These are phyloP conservation scores for Catonia carolina DNA, from an alignment of 2,888 invertebrate genomes.

Conservation along the genomic window DNA sequence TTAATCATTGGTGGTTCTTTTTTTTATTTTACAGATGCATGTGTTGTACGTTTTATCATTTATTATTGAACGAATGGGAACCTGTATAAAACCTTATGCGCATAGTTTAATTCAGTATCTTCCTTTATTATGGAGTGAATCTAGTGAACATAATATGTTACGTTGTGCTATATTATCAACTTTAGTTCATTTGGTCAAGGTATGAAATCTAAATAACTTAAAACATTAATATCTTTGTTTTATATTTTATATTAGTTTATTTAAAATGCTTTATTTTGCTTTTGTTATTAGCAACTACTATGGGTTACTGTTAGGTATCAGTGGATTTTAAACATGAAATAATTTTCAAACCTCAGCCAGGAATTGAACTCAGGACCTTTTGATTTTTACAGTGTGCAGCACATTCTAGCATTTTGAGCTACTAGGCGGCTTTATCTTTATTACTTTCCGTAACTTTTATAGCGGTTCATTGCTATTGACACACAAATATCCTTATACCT, in stretches of 20 bases:
- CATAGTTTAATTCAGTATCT: constrained; percentile 71
- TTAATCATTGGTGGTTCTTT: too few relatives aligned
- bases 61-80: constrained; percentile 79
- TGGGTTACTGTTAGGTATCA: too few relatives aligned
- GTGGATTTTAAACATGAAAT: too few relatives aligned
- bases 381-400: too few relatives aligned
- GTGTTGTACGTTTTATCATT: constrained; percentile 84
- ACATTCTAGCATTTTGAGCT: too few relatives aligned
- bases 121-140: constrained; percentile 82
- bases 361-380: too few relatives aligned
- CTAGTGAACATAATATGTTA: constrained; percentile 81
- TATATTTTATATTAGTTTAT: constrained; percentile 1
- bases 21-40: constrained; percentile 60
- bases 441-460: too few relatives aligned
- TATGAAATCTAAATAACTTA: constrained; percentile 37
- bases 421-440: too few relatives aligned
- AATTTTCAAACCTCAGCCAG: too few relatives aligned
- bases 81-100: constrained; percentile 62
- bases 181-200: constrained; percentile 78
- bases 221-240: constrained; percentile 3
- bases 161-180: constrained; percentile 85
- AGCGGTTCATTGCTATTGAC: too few relatives aligned
- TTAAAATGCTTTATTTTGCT: neutral
- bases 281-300: too few relatives aligned
- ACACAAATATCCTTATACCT: too few relatives aligned